Base-by-base conservation (phyloP, 1,140 invertebrate genomes). In the Spodoptera frugiperda region DNA sequence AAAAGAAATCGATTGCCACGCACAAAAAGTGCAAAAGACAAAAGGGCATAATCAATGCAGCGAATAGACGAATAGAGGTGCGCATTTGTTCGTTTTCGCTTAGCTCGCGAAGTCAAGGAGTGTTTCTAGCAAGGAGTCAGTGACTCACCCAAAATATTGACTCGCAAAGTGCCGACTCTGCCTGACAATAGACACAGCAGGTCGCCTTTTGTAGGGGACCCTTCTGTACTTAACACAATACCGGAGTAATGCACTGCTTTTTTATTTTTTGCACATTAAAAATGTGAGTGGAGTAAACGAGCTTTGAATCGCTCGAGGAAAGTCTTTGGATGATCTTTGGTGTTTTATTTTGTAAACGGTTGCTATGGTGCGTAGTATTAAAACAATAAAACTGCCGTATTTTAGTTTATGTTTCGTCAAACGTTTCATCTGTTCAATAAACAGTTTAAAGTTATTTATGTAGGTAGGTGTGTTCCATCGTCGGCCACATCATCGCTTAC, bases 141-240 rank as follows among this genome's bases (percentile, higher is more conserved):
- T 65, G 72, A 89, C 86, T 93, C 90, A 91, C 90, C 90, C 91
- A 93, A 93, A 92, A 93, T 93, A 92, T 92, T 93, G 91, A 90
- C 84, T 92, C 82, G 85, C 89, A 87, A 91, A 93, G 90, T 93
- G 91, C 90, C 90, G 90, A 85, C 84, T 87, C 83, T 78, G 63
- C 82, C 82, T 67, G 82, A 91, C 89, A 92, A 90, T 90, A 83
- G 81, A 79, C 87, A 81, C 91, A 92, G 91, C 91, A 92, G 91
- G 91, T 92, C 80, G 86, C 85, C 90, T 70, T 87, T 92, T 92
- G 91, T 91, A 53, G 65, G 39, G 54, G 77, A 83, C 89, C 90
- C 86, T 83, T 78, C 87, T 81, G 84, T 78, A 70, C 77, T 73
- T 76, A 78, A 91, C 90, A 91, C 90, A 91, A 93, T 91, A 80